Evolutionary conservation across 2,888 invertebrate genomes (phyloP).

Genomic region (Parthenolecanium corni): DNA sequence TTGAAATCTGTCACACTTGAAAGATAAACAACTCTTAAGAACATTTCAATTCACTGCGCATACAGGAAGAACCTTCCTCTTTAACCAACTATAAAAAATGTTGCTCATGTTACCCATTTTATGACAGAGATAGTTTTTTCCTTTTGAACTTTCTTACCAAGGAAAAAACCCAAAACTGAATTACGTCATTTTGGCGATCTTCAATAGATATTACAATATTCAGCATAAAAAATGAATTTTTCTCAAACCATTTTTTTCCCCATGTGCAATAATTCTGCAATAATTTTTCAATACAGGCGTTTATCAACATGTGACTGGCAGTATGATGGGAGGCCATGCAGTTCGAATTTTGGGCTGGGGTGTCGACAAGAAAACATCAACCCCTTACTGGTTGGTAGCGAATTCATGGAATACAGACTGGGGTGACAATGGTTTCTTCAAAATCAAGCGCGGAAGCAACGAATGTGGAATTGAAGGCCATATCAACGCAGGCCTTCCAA

Average conservation of each 20-base stretch:
- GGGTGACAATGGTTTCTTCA: constrained; percentile 81
- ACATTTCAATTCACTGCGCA: too few species aligned
- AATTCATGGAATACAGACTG: constrained; percentile 92
- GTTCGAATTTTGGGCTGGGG: constrained; percentile 57
- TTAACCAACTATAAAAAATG: too few species aligned
- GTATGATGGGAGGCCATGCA: constrained; percentile 46
- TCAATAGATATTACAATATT: too few species aligned
- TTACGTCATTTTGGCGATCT: too few species aligned
- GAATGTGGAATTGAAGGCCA: constrained; percentile 64
- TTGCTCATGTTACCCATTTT: too few species aligned
- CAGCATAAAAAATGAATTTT: neutral
- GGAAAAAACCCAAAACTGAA: too few species aligned
- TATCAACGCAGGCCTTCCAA: constrained; percentile 57
- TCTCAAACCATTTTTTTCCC: too few species aligned
- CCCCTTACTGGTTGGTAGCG: constrained; percentile 79
- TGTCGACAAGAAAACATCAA: constrained; percentile 50
- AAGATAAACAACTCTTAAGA: too few species aligned
- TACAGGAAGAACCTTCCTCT: too few species aligned
- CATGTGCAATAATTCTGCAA: constrained; percentile 26
- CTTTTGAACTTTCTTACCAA: too few species aligned
- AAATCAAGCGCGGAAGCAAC: constrained; percentile 67
- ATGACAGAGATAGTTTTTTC: too few species aligned
- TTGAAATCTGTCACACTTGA: too few species aligned
- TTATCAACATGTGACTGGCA: constrained; percentile 63
- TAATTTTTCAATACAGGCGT: constrained; percentile 44